These are phyloP conservation scores for Oopsacas minuta DNA, from an alignment of 37 sponge, comb jelly and placozoan genomes.

Conservation along the genomic window DNA sequence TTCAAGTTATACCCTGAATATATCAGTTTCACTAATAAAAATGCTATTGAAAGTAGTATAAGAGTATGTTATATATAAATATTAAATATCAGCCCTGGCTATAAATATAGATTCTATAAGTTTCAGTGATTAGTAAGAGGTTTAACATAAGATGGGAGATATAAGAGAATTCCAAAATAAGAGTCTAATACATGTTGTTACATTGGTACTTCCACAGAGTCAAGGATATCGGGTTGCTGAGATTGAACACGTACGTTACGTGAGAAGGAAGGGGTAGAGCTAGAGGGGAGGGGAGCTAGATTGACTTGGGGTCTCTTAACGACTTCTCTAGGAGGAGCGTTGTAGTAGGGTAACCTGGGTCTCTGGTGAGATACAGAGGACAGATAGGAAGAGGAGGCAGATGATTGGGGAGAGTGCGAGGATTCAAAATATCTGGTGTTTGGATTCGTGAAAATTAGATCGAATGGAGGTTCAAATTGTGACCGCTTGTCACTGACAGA, in stretches of 20 bases:
- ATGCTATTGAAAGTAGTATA: too few species aligned
- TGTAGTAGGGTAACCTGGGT: neutral
- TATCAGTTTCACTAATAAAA: too few species aligned
- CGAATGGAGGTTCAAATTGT: neutral
- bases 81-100: too few species aligned
- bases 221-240: neutral
- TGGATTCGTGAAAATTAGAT: neutral
- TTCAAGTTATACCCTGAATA: too few species aligned
- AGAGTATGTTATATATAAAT: too few species aligned
- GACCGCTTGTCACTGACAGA: neutral
- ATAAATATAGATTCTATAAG: too few species aligned
- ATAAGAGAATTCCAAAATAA: neutral
- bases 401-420: neutral
- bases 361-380: constrained; percentile 3
- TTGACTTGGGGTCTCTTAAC: neutral
- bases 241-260: neutral
- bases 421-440: neutral
- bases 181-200: neutral
- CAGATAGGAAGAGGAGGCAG: neutral
- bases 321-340: neutral
- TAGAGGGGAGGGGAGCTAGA: neutral
- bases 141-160: too few species aligned
- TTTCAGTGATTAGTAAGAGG: too few species aligned
- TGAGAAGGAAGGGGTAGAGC: constrained; percentile 2
- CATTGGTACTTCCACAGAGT: neutral